These are phyloP conservation scores for Drosophila sproati DNA, from an alignment of 1,140 invertebrate species.

Conservation along the genomic window DNA sequence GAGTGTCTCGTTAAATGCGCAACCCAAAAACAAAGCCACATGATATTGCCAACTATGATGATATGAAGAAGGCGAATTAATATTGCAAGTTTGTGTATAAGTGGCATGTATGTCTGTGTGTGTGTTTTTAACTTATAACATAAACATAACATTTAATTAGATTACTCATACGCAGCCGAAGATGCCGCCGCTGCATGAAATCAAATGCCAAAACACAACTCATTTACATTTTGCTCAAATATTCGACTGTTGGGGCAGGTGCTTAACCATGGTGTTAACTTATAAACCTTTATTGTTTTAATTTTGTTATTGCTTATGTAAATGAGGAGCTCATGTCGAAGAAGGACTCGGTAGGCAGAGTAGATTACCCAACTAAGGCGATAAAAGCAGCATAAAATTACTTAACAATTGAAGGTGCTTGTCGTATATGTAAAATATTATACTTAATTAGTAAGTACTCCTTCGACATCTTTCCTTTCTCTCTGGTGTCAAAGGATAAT, in stretches of 20 bases:
- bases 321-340: conserved; percentile 27
- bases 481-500: conserved; percentile 5
- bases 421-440: background rate
- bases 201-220: conserved; percentile 45
- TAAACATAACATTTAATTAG: conserved; percentile 78
- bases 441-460: conserved; percentile 11
- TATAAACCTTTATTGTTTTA: conserved; percentile 69
- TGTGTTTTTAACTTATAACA: conserved; percentile 31
- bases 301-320: conserved; percentile 68
- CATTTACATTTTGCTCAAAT: conserved; percentile 60
- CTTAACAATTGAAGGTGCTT: conserved; percentile 1
- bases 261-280: conserved; percentile 16
- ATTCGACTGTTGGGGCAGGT: conserved; percentile 14
- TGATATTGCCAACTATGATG: conserved; percentile 46
- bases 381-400: conserved; percentile 34
- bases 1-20: conserved; percentile 68
- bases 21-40: conserved; percentile 23
- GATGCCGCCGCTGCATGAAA: conserved; percentile 20
- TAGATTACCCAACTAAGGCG: conserved; percentile 26
- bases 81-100: conserved; percentile 54
- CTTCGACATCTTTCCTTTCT: background rate
- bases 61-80: conserved; percentile 38
- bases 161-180: conserved; percentile 58
- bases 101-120: conserved; percentile 1
- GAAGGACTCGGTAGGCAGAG: conserved; percentile 9